Conservation (phyloP, 1,140 invertebrate species). For the Drusus annulatus region DNA sequence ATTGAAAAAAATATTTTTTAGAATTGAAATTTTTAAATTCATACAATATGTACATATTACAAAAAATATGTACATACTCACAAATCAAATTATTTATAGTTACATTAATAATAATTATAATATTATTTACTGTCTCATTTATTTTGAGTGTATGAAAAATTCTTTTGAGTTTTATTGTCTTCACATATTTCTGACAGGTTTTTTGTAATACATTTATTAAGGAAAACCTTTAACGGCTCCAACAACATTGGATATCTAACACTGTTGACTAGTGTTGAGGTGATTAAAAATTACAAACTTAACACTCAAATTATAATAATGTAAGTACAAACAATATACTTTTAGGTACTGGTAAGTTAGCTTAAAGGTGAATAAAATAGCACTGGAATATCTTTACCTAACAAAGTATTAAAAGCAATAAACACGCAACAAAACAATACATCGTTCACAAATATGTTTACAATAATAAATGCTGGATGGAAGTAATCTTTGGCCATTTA, state of each 20-base stretch:
- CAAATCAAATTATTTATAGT: no score
- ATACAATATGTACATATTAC: no score
- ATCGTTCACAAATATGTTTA: no score
- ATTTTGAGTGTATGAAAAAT: no score
- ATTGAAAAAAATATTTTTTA: no score
- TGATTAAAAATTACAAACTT: constrained; percentile 18
- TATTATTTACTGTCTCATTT: no score
- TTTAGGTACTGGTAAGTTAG: not conserved
- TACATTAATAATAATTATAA: no score
- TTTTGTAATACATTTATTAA: constrained; percentile 17
- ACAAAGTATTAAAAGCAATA: constrained; percentile 19
- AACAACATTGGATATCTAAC: constrained; percentile 16
- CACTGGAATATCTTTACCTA: constrained; percentile 23
- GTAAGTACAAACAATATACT: constrained; percentile 9
- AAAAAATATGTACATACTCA: no score
- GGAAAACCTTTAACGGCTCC: not conserved
- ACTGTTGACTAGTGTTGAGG: constrained; percentile 21
- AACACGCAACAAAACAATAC: not conserved
- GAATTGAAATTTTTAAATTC: no score
- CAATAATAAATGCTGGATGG: constrained; percentile 38
- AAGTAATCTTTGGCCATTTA: constrained; percentile 52
- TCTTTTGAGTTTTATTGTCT: no score
- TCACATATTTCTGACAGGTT: no score
- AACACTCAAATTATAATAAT: constrained; percentile 23
- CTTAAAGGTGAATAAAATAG: constrained; percentile 6